Evolutionary conservation across 1,140 invertebrate species (phyloP), one percentile per base, ranked within the genome.

Genomic region (Parapsyche elsis): DNA sequence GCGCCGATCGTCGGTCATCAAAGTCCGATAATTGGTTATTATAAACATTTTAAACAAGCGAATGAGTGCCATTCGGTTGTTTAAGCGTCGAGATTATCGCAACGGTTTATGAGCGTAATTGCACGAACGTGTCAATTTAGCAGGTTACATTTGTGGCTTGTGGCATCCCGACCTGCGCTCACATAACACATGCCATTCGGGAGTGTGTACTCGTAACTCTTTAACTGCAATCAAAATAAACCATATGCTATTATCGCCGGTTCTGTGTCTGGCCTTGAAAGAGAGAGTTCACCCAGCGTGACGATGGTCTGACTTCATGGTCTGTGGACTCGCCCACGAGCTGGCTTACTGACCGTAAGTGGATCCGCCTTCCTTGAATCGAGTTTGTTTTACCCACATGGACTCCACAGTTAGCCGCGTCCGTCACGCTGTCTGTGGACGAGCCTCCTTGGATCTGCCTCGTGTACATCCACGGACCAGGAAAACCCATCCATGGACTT

Each of bases 291-390:
- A 77, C 16, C 26, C 75, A 12, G 75, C 75, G 49, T 77, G 75
- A 77, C 75, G 75, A 77, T 49, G 53, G 53, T 61, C 71, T 75
- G 71, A 30, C 53, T 24, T 61, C 78, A 79, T 73, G 78, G 78
- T 79, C 78, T 79, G 70, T 38, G 71, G 77, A 46, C 67, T 53
- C 67, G 67, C 78, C 75, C 44, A 71, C 49, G 49, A 59, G 45
- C 78, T 79, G 78, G 70, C 78, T 79, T 79, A 79, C 78, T 79
- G 78, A 79, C 78, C 78, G 78, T 79, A 79, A 79, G 78, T 73
- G 78, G 26, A 79, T 71, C 45, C 77, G 77, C 21, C 57, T 78
- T 53, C 77, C n/a, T 64, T 30, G 64, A 26, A 67, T 19, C 24
- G 21, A 16, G 71, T 38, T 73, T 21, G 23, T 4, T 16, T 73